Conservation (phyloP, 2,797 vertebrate species). For the Semotilus atromaculatus region DNA sequence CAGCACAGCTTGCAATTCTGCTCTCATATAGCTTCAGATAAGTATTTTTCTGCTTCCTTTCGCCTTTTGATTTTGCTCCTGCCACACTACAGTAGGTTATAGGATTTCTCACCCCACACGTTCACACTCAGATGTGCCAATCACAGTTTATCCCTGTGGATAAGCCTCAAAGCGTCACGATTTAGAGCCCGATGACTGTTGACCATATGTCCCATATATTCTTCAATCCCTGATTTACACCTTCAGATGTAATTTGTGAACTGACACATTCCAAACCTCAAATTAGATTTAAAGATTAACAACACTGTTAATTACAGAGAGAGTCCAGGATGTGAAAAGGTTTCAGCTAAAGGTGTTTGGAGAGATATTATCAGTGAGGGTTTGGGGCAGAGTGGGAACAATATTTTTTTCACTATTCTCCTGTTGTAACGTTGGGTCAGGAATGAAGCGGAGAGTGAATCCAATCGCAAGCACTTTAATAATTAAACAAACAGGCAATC, state of each 20-base stretch:
- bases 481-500: too few relatives aligned
- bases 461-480: too few relatives aligned
- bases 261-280: slow-evolving; percentile 47
- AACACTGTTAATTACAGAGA: slow-evolving; percentile 52
- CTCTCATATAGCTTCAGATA: neutral
- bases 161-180: slow-evolving; percentile 35
- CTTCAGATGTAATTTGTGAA: slow-evolving; percentile 54
- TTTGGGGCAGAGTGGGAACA: too few relatives aligned
- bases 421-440: too few relatives aligned
- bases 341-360: slow-evolving; percentile 46
- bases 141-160: slow-evolving; percentile 32
- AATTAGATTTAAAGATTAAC: slow-evolving; percentile 73
- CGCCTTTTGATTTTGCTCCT: neutral
- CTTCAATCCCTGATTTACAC: slow-evolving; percentile 52
- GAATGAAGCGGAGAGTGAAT: too few relatives aligned
- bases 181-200: slow-evolving; percentile 50
- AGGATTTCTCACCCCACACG: neutral
- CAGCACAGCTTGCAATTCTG: neutral
- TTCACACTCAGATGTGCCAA: slow-evolving; percentile 21
- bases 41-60: neutral
- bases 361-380: neutral
- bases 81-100: neutral
- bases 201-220: slow-evolving; percentile 61
- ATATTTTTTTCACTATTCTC: too few relatives aligned
- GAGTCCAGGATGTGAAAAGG: slow-evolving; percentile 42